Evolutionary conservation across 92 coral and sea anemone genomes (phyloP).

Genomic region (Porites cylindrica): DNA sequence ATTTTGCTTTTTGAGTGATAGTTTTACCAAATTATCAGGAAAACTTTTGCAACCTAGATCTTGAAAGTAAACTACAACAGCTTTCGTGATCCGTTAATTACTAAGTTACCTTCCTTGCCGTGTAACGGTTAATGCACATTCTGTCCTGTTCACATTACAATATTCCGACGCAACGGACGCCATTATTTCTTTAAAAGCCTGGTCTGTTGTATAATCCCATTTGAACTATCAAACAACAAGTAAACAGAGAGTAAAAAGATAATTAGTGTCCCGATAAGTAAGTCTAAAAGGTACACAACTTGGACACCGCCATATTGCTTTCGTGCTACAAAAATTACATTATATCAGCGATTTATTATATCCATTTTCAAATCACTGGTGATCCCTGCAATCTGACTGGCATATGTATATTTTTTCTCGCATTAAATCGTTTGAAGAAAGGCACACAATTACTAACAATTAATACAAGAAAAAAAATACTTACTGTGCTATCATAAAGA

Average conservation of each 20-base stretch:
- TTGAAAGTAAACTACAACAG: background rate
- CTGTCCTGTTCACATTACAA: constrained; percentile 32
- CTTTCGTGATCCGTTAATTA: too few relatives aligned
- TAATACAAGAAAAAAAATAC: background rate
- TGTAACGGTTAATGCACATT: constrained; percentile 9
- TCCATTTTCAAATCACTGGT: too few relatives aligned
- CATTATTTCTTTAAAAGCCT: constrained; percentile 20
- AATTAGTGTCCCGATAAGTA: background rate
- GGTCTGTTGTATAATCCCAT: constrained; percentile 34
- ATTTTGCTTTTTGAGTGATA: too few relatives aligned
- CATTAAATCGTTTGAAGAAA: too few relatives aligned
- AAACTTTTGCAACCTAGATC: background rate
- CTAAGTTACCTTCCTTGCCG: constrained; percentile 28
- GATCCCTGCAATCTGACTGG: too few relatives aligned
- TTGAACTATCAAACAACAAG: constrained; percentile 3
- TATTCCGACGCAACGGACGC: constrained; percentile 13
- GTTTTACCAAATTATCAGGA: background rate
- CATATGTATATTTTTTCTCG: too few relatives aligned
- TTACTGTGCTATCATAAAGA: background rate
- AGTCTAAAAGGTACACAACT: background rate
- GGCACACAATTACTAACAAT: background rate
- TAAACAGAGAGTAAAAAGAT: background rate
- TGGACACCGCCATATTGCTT: background rate
- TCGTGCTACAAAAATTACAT: too few relatives aligned
- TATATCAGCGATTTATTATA: too few relatives aligned